These are phyloP conservation scores for Gonatopus flavifemur DNA, from an alignment of 1,140 invertebrate genomes.

Conservation along the genomic window DNA sequence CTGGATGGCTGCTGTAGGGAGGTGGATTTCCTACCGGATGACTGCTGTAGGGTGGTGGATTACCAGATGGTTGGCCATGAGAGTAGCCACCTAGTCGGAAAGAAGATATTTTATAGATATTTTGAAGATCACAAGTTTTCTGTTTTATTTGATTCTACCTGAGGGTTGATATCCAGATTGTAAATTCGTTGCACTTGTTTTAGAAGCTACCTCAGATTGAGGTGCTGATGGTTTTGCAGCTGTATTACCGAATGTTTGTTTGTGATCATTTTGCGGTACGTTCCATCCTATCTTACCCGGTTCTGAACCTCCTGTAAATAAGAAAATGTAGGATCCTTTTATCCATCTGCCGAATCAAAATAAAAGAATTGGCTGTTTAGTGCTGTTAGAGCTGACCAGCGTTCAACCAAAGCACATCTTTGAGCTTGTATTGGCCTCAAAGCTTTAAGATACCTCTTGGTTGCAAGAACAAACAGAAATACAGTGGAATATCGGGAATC, in stretches of 20 bases:
- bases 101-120: background rate
- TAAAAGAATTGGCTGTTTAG: too few relatives aligned
- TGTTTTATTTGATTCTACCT: conserved; percentile 6
- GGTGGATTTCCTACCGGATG: conserved; percentile 6
- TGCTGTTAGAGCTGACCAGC: too few relatives aligned
- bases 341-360: background rate
- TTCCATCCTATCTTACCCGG: conserved; percentile 49
- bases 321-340: background rate
- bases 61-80: conserved; percentile 20
- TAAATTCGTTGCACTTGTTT: conserved; percentile 45
- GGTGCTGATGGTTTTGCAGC: conserved; percentile 41
- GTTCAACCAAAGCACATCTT: too few relatives aligned
- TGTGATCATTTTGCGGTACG: conserved; percentile 26
- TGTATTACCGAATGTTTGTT: conserved; percentile 9
- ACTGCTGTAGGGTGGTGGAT: conserved; percentile 9
- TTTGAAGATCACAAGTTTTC: background rate
- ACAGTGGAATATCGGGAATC: too few relatives aligned
- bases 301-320: conserved; percentile 33
- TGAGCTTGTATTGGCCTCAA: too few relatives aligned
- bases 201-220: conserved; percentile 32
- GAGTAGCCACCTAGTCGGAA: conserved; percentile 26
- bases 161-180: conserved; percentile 43
- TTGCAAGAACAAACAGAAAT: too few relatives aligned
- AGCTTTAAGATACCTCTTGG: too few relatives aligned
- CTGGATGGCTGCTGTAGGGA: conserved; percentile 10